These are phyloP conservation scores for Listrodromus nycthemerus DNA, from an alignment of 2,888 invertebrate species.

Conservation along the genomic window DNA sequence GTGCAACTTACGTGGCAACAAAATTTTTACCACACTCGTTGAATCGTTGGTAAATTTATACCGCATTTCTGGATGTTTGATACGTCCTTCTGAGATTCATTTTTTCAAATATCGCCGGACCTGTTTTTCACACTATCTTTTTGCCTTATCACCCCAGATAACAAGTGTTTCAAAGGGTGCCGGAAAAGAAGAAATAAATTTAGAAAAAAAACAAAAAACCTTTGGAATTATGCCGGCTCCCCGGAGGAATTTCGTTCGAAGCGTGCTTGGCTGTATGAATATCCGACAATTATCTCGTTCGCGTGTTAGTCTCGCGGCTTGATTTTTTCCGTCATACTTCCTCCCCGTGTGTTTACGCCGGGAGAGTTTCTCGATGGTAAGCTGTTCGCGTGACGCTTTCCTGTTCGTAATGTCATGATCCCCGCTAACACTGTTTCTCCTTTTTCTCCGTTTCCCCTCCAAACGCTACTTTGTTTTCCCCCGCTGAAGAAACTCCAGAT, in stretches of 20 bases:
- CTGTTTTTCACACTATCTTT: background rate
- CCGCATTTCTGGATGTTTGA: background rate
- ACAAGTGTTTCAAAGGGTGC: background rate
- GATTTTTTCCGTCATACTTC: background rate
- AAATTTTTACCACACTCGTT: too few species aligned
- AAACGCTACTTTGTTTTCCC: background rate
- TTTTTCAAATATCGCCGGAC: background rate
- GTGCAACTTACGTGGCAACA: background rate
- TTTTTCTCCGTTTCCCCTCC: background rate
- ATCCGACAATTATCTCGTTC: conserved; percentile 3
- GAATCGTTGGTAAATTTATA: background rate
- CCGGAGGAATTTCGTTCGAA: background rate
- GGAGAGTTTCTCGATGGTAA: conserved; percentile 11
- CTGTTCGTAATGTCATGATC: conserved; percentile 16
- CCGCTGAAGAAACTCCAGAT: conserved; percentile 32
- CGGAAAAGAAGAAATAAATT: background rate
- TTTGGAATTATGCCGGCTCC: background rate
- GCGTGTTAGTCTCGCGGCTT: background rate
- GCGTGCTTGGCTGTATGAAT: background rate
- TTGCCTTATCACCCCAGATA: background rate
- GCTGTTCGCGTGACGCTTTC: conserved; percentile 62
- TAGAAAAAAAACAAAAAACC: background rate
- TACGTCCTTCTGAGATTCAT: background rate
- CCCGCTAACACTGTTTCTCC: background rate
- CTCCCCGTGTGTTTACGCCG: conserved; percentile 8